Evolutionary conservation across 2,797 vertebrate species (phyloP), one percentile per base, ranked within the genome.

Genomic region (Gymnoscopelus braueri): DNA sequence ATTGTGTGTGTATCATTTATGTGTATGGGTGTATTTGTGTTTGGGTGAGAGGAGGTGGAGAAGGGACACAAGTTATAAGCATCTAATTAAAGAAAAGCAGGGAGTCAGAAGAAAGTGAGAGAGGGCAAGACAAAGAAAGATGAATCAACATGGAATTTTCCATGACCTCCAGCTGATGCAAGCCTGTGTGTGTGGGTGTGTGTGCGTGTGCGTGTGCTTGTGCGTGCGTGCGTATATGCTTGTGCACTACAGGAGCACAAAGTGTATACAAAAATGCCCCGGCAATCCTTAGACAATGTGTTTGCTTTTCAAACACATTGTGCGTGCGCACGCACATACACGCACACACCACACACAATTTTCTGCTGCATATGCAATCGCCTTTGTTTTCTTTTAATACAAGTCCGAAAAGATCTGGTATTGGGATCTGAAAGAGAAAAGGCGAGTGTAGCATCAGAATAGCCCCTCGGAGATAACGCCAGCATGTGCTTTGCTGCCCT

Each of bases 361-460:
- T 77, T 67, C 9, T 77, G 62, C 61, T 47, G 29, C 62, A 55
- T 47, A 74, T 76, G 54, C 77, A 82, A 79, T 71, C 61, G 62
- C n/a, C 47, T 77, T 69, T 78, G 72, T 66, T 49, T 64, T 67
- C 13, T 72, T 78, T 87, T 79, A 76, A 79, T 79, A 72, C 51
- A 56, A 77, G 35, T 78, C 78, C 75, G 9, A 79, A 81, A 77
- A 70, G 69, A 83, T 63, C 67, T 76, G 51, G 66, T 67, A 63
- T 53, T 39, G 1, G 53, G 61, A 66, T 84, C 56, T 65, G 14
- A 19, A 67, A 24, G 19, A 69, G 58, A 66, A 65, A 79, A 82
- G 65, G 66, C 52, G 58, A 85, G 79, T 71, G 57, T 74, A 64
- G 61, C 83, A 77, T 84, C 69, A 73, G 68, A 83, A 81, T 73